Base-by-base conservation (phyloP, 2,888 invertebrate species). In the Drosophila acutilabella region DNA sequence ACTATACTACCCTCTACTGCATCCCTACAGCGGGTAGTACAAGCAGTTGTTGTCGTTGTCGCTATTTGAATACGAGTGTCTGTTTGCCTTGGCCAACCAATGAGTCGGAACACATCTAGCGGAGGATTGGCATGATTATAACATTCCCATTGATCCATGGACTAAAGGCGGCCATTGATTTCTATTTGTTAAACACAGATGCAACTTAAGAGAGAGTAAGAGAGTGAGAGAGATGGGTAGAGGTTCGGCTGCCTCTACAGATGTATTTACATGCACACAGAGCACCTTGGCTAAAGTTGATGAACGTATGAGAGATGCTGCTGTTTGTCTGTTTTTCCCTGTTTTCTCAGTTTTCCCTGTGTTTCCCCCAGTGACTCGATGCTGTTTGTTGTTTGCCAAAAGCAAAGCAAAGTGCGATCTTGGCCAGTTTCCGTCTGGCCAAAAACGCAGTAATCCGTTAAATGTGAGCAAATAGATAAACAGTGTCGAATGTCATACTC, bases 401-500 rank as follows among this genome's bases (percentile, higher is more conserved):
- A 41, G 71, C 66, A 47, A 57, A 57, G 38, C 41, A 52, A 57
- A 75, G 78, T 77, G 78, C 51, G 78, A 70, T 74, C 78, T 64
- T 75, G 13, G 62, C 58, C 62, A 67, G 76, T 74, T 74, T 74
- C 72, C 76, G 74, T 50, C 59, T 41, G 44, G 54, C 30, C 57
- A 54, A 88, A 89, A 78, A 83, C 80, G 86, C 88, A 91, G 91
- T 90, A 91, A 91, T 91, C 91, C 91, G 91, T 91, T 91, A 91
- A 91, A 91, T 91, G 90, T 90, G 88, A 81, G 90, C 89, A 91
- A 90, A 90, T 83, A 90, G 72, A 66, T 66, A 76, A 77, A 76
- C 73, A 85, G 84, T 81, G 75, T 89, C 88, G 80, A 66, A 87
- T 89, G 80, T 85, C 89, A 81, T 87, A 83, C 78, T 85, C 75